Evolutionary conservation across 1,140 invertebrate species (phyloP), one percentile per base, ranked within the genome.

Genomic region (Drepana arcuata): DNA sequence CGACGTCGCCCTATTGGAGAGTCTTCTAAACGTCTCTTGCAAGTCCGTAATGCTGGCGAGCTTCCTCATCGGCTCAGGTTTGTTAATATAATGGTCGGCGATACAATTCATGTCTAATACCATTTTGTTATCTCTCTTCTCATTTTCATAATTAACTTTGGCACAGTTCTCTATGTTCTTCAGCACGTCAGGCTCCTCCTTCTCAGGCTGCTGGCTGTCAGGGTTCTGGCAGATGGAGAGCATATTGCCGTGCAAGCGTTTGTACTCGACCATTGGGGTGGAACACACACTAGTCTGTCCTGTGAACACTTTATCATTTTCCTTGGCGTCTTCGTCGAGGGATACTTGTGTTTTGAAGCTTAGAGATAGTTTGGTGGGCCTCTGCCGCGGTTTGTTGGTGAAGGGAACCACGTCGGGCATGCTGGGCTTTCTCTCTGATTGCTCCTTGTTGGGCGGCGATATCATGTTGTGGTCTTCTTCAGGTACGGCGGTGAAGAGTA

Each of bases 401-500:
- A 84, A 84, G 0, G 83, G 83, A 0, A 84, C 79, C 0, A 84
- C 83, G 27, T 84, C 83, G 0, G 83, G 83, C 72, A 84, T 83
- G 34, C 51, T 61, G 0, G 69, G 46, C 58, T 73, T 72, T 55
- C 48, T 56, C 43, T 60, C 44, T 51, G 55, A 14, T 47, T 65
- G 15, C 50, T 68, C 55, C 55, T 48, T 42, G 55, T 69, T 61
- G 4, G 69, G 72, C 2, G 66, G 71, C 1, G 66, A 78, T 36
- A 67, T 80, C 62, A 75, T 77, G 15, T 66, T 82, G 48, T 83
- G 85, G 23, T 86, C 88, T 65, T 92, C 91, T 78, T 94, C 92
- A 1, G 91, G 91, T 14, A 92, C 90, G 1, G 89, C 86, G 0
- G 91, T 93, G 43, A 93, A 93, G 14, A 93, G 88, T 1, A 92